Conservation (phyloP, 2,888 invertebrate species). For the Cosmopolites sordidus region DNA sequence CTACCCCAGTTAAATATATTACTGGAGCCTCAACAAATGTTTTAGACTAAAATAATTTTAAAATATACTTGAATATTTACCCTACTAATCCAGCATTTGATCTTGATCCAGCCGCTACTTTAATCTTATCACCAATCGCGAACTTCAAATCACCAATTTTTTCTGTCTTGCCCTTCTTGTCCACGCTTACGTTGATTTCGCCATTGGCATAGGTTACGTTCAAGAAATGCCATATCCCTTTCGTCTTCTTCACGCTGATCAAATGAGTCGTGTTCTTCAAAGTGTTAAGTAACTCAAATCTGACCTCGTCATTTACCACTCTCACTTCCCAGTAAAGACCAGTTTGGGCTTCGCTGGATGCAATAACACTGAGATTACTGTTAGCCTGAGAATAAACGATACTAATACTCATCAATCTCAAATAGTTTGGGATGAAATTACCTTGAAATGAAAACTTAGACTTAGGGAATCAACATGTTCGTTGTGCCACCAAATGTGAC, state of each 20-base stretch:
- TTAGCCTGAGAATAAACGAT: conserved; percentile 80
- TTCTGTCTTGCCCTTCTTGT: conserved; percentile 67
- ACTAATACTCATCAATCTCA: not conserved
- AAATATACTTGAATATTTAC: conserved; percentile 7
- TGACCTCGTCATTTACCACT: conserved; percentile 77
- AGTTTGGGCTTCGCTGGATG: conserved; percentile 75
- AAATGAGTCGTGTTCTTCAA: conserved; percentile 73
- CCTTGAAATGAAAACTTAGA: conserved; percentile 83
- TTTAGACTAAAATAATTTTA: no score
- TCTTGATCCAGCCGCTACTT: conserved; percentile 74
- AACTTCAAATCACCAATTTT: conserved; percentile 44
- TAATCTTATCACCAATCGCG: conserved; percentile 48
- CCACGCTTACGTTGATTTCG: conserved; percentile 70
- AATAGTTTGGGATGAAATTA: conserved; percentile 44
- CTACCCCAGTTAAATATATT: no score
- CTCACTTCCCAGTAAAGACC: conserved; percentile 87
- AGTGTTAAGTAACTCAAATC: conserved; percentile 74
- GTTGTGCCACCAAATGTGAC: conserved; percentile 86
- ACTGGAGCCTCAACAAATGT: no score
- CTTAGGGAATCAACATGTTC: conserved; percentile 68
- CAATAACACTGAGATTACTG: conserved; percentile 73
- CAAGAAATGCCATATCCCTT: conserved; percentile 77
- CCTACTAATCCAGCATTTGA: conserved; percentile 79
- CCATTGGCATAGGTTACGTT: conserved; percentile 73
- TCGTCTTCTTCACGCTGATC: conserved; percentile 76